Conservation (phyloP, 1,140 invertebrate genomes). For the Drosophila baimaii region DNA sequence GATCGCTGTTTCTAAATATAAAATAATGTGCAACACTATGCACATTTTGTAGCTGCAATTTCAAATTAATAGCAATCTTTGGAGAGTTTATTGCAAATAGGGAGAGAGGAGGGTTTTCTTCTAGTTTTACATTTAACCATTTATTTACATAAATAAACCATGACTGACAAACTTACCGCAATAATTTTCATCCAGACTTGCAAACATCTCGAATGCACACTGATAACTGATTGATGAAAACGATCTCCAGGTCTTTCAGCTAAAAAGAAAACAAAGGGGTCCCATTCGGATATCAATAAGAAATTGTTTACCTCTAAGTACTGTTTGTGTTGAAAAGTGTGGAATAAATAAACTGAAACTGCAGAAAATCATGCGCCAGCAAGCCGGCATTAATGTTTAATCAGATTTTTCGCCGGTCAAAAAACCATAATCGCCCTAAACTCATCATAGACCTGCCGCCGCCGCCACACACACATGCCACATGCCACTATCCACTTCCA, state of each 20-base stretch:
- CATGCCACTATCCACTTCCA: slow-evolving; percentile 47
- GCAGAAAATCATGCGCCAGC: slow-evolving; percentile 1
- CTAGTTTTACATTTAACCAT: background rate
- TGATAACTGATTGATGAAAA: background rate
- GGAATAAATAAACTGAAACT: slow-evolving; percentile 22
- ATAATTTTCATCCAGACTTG: background rate
- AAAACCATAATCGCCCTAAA: slow-evolving; percentile 62
- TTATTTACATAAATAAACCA: background rate
- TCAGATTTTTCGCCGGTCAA: background rate
- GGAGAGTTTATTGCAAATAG: too few species aligned
- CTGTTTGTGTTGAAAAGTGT: slow-evolving; percentile 15
- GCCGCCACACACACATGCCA: slow-evolving; percentile 10
- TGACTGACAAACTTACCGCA: background rate
- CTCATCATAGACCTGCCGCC: slow-evolving; percentile 17
- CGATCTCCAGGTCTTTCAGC: background rate
- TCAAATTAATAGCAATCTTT: too few species aligned
- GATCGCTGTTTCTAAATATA: background rate
- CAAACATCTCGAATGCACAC: background rate
- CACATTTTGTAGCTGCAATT: too few species aligned
- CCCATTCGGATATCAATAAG: background rate
- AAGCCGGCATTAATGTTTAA: slow-evolving; percentile 24
- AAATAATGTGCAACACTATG: background rate
- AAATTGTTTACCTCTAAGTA: slow-evolving; percentile 12
- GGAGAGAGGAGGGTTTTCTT: too few species aligned
- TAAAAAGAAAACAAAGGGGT: slow-evolving; percentile 6